Evolutionary conservation across 1,140 invertebrate species (phyloP).

Genomic region (Drosophila ercepeae): DNA sequence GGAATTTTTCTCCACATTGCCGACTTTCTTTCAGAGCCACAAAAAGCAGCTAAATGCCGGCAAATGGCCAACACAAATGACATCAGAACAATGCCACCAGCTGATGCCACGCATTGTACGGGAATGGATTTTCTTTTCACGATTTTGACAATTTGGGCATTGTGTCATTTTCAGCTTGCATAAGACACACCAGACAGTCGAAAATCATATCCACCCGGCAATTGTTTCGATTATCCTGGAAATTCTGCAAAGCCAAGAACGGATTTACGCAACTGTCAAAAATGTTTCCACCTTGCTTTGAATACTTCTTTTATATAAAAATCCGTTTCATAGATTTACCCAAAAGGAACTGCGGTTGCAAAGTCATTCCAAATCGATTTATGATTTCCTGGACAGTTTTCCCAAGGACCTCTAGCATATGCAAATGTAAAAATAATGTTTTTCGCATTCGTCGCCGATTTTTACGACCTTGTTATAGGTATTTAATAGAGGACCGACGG

Average conservation of each 20-base stretch:
- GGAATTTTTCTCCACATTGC: conserved; percentile 36
- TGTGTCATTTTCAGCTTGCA: conserved; percentile 29
- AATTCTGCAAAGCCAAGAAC: conserved; percentile 27
- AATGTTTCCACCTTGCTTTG: neutral
- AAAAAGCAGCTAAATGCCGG: conserved; percentile 11
- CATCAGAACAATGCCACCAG: conserved; percentile 37
- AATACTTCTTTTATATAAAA: neutral
- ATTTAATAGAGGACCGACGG: conserved; percentile 56
- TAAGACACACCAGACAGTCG: conserved; percentile 14
- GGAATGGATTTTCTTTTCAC: conserved; percentile 19
- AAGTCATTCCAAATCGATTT: conserved; percentile 76
- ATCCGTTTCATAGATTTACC: neutral
- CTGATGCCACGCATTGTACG: conserved; percentile 18
- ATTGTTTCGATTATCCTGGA: conserved; percentile 36
- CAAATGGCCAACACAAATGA: conserved; percentile 49
- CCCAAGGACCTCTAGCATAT: conserved; percentile 4
- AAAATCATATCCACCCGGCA: conserved; percentile 25
- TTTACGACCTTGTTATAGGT: conserved; percentile 66
- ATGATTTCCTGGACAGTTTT: conserved; percentile 2
- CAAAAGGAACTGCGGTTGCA: conserved; percentile 41
- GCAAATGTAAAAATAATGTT: conserved; percentile 71
- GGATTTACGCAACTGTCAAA: conserved; percentile 65
- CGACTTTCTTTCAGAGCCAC: conserved; percentile 21
- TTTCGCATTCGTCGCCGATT: conserved; percentile 58
- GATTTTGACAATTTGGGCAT: conserved; percentile 14